phyloP scores from a whole-genome alignment of 2,888 invertebrate species.

The Allygus modestus region DNA sequence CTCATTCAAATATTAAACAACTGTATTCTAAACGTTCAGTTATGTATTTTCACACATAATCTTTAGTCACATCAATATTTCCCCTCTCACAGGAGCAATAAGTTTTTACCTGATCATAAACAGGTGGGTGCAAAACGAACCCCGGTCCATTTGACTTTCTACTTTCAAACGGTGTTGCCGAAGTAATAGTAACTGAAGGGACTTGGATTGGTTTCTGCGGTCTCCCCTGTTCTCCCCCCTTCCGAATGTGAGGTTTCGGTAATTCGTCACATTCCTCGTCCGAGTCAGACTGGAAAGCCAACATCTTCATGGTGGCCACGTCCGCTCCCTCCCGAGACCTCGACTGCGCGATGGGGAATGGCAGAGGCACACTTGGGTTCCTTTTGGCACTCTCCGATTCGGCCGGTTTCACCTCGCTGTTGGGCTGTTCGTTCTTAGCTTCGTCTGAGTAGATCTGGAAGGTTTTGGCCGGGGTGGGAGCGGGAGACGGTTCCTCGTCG shows the following conservation, averaged over 20 bases:
- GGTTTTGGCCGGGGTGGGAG: neutral
- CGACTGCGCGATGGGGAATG: neutral
- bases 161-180: neutral
- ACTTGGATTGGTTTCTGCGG: neutral
- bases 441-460: conserved; percentile 45
- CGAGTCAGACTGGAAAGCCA: conserved; percentile 41
- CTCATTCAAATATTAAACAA: neutral
- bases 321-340: neutral
- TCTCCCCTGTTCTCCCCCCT: neutral
- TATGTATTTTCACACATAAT: neutral
- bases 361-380: neutral
- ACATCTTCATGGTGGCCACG: conserved; percentile 42
- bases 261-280: conserved; percentile 22
- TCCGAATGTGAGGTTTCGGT: neutral
- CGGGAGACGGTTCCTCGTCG: conserved; percentile 52
- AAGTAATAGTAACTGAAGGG: neutral
- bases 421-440: neutral
- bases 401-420: neutral
- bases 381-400: neutral
- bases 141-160: neutral
- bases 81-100: neutral
- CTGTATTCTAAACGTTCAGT: neutral
- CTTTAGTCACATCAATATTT: neutral
- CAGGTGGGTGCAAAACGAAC: neutral
- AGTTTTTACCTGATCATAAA: conserved; percentile 39